Percentiles rank a stretch among this genome's conserved stretches.
These are phyloP conservation scores for Parus major DNA, from an alignment of 2,113 vertebrate species.

Conservation along the genomic window DNA sequence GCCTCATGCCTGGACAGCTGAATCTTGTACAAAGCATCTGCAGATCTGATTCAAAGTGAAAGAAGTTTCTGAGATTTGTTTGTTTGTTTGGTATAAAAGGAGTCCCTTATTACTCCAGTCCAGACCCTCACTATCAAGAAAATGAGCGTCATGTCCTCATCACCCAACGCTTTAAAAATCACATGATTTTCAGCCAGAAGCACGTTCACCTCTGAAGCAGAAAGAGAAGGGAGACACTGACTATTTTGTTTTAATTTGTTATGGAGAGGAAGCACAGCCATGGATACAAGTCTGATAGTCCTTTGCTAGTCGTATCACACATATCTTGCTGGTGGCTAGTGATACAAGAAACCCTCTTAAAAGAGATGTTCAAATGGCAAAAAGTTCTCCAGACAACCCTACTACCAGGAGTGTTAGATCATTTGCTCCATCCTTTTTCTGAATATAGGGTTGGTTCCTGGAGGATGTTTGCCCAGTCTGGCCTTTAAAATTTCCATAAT, in stretches of 20 bases:
- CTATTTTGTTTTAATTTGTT: not conserved
- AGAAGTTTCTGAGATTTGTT: not conserved
- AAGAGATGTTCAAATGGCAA: not conserved
- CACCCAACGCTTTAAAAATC: not conserved
- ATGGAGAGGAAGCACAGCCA: not conserved
- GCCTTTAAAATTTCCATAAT: not conserved
- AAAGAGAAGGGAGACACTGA: not conserved
- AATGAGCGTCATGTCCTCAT: not conserved
- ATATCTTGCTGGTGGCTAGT: not conserved
- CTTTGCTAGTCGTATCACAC: not conserved
- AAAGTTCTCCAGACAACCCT: not conserved
- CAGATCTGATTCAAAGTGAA: not conserved
- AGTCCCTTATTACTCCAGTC: not conserved
- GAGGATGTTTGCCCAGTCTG: not conserved
- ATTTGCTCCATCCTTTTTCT: not conserved
- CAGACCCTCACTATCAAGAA: not conserved
- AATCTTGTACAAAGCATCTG: not conserved
- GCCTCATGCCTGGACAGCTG: not conserved
- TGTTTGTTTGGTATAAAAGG: not conserved
- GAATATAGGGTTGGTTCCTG: not conserved
- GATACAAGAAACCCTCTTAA: not conserved
- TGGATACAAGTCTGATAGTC: not conserved
- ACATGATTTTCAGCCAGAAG: not conserved
- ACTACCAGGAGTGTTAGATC: not conserved
- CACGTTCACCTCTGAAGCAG: fast-evolving